These are phyloP conservation scores for Diabrotica balteata DNA, from an alignment of 2,888 invertebrate species.

Conservation along the genomic window DNA sequence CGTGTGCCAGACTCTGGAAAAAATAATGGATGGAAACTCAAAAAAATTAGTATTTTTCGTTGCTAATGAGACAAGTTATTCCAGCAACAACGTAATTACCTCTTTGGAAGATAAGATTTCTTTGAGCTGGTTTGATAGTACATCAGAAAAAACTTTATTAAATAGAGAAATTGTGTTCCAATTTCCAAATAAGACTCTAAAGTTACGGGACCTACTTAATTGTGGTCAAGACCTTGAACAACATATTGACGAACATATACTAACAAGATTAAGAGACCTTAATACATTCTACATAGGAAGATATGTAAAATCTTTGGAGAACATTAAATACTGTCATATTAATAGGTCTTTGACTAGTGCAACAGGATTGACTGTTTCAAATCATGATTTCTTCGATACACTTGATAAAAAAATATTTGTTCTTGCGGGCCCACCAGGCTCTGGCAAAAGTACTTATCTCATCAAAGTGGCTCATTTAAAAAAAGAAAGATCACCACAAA, in stretches of 20 bases:
- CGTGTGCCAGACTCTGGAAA: neutral
- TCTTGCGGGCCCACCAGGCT: neutral
- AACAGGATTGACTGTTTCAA: neutral
- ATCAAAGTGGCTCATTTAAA: neutral
- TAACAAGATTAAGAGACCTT: no score
- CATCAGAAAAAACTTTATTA: neutral
- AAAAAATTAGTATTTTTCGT: neutral
- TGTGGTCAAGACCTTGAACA: no score
- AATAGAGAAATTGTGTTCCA: slow-evolving; percentile 1
- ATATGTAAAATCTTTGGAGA: neutral
- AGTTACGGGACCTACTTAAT: neutral
- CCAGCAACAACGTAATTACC: neutral
- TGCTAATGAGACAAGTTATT: neutral
- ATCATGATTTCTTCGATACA: neutral
- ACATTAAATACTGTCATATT: neutral
- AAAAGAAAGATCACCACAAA: neutral
- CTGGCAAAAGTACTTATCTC: neutral
- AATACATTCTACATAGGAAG: neutral
- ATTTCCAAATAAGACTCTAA: neutral
- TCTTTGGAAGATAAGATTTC: neutral
- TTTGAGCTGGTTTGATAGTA: neutral
- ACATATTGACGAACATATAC: no score
- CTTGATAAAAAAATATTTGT: neutral
- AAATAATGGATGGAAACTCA: neutral
- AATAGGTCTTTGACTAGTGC: neutral